phyloP scores from a whole-genome alignment of 2,797 vertebrate genomes.

The Oryzias sinensis region DNA sequence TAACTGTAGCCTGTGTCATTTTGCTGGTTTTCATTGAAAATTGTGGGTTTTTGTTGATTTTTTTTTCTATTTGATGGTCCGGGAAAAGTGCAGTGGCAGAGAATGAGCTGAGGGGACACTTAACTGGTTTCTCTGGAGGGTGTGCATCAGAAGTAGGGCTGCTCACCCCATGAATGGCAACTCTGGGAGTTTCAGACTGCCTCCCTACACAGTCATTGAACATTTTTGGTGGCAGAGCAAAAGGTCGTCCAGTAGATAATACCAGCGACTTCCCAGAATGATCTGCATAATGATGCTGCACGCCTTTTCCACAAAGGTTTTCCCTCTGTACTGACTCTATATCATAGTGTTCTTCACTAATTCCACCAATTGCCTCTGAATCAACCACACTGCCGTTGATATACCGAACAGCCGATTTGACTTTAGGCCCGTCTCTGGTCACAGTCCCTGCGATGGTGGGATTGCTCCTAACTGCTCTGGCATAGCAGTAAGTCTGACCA shows the following conservation, averaged over 20 bases:
- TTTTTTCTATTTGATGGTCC: conserved; percentile 28
- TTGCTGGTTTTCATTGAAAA: conserved; percentile 33
- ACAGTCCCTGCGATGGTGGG: conserved; percentile 46
- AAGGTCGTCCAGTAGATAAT: conserved; percentile 44
- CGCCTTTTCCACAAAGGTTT: conserved; percentile 25
- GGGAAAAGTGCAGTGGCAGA: conserved; percentile 19
- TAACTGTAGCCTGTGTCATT: conserved; percentile 18
- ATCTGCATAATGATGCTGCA: conserved; percentile 43
- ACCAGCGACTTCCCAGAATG: conserved; percentile 35
- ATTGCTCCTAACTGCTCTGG: conserved; percentile 69
- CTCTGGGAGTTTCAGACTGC: conserved; percentile 36
- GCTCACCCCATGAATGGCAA: conserved; percentile 18
- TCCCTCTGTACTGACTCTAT: conserved; percentile 21
- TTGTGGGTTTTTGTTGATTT: conserved; percentile 17
- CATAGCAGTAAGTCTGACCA: conserved; percentile 57
- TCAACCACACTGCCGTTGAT: conserved; percentile 80
- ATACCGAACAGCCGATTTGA: conserved; percentile 60
- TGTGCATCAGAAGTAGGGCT: conserved; percentile 9
- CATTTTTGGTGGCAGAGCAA: conserved; percentile 52
- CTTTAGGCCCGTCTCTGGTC: conserved; percentile 43
- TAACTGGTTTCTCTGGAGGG: conserved; percentile 35
- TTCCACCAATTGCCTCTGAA: conserved; percentile 76
- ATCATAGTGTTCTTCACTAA: conserved; percentile 66
- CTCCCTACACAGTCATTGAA: conserved; percentile 72
- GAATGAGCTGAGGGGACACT: conserved; percentile 16